Base-by-base conservation (phyloP, 1,140 invertebrate species). In the Drosophila willistoni region DNA sequence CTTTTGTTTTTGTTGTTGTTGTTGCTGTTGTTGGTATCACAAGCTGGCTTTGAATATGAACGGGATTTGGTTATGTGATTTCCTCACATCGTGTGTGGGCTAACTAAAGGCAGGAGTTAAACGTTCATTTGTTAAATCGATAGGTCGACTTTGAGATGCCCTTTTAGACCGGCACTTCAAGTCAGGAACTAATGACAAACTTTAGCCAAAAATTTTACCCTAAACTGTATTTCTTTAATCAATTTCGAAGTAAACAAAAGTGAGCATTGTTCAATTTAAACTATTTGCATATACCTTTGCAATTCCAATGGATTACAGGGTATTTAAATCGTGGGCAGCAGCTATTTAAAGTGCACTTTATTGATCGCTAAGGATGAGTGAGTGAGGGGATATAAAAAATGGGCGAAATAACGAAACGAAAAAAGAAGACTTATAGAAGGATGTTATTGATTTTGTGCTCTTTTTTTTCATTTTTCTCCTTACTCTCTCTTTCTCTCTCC, bases 381-480 rank as follows among this genome's bases (percentile, higher is more conserved):
- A 59, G 68, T 68, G 68, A 25, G 71, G 60, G 68, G 47, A 57
- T 14, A 36, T 36, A 36, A 9, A 47, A 63, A 72, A 60, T 25
- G 56, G 66, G 71, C 41, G 13, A 17, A 73, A 47, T 6, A 17
- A 47, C 29, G 29, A 29, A 29, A 7, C 29, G 29, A 9, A 47
- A 47, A 47, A 47, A 47, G 14, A 47, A 17, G 14, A 51, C 44
- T 22, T 22, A 51, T 51, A 47, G 34, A 29, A 68, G 29, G 39
- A 70, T 61, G 29, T 25, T 66, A 68, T 72, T 72, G 47, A 67
- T 61, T 67, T 71, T 64, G 7, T 44, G 25, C 34, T 22, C 22
- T 14, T 39, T 51, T 39, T 51, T 51, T 51, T 17, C 17, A 9
- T 19, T 47, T 47, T 47, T 39, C 36, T 4, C 10, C 7, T 19